phyloP scores from a whole-genome alignment of 2,888 invertebrate genomes.

The Brachyptera risi region DNA sequence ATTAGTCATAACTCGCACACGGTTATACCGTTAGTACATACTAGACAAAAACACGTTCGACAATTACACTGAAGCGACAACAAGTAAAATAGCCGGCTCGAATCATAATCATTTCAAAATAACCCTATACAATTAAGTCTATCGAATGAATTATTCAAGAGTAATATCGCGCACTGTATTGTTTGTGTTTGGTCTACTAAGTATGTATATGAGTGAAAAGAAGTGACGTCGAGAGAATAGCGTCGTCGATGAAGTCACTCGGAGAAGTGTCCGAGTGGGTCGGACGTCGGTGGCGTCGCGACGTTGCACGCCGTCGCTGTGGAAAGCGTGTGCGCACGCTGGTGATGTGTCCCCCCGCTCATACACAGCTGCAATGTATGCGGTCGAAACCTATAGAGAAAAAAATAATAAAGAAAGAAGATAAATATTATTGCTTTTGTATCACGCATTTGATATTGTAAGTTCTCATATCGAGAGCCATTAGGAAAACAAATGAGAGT shows the following conservation, averaged over 20 bases:
- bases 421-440: too few species aligned
- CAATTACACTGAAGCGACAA: too few species aligned
- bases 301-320: not conserved
- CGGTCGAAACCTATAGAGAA: not conserved
- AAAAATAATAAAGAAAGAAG: not conserved
- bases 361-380: not conserved
- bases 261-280: not conserved
- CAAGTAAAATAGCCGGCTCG: too few species aligned
- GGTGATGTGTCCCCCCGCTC: too few species aligned
- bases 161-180: not conserved
- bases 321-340: too few species aligned
- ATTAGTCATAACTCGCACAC: not conserved
- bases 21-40: not conserved
- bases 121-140: not conserved
- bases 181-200: not conserved
- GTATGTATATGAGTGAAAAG: not conserved
- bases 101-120: not conserved
- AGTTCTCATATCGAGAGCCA: too few species aligned
- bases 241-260: constrained; percentile 1
- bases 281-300: constrained; percentile 1
- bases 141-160: not conserved
- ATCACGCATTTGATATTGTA: too few species aligned
- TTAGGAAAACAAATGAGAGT: too few species aligned
- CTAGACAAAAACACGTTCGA: too few species aligned
- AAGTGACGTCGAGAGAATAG: not conserved